Evolutionary conservation across 2,888 invertebrate species (phyloP), one percentile per base, ranked within the genome.

Genomic region (Pharmacophagus antenor): DNA sequence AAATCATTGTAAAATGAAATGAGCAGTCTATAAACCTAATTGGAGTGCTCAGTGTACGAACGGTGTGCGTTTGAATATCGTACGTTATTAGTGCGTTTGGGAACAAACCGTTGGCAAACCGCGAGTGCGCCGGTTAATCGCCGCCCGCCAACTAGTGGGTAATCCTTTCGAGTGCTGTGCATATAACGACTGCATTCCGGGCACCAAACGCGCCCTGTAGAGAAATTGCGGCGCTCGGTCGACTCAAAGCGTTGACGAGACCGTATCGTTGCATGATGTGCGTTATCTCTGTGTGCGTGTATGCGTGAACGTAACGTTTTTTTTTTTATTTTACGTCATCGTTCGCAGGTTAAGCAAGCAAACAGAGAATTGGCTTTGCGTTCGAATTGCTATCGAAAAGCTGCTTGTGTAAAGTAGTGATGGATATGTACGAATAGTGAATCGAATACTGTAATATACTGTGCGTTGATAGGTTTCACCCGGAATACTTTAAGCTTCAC

Each of bases 141-240:
- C 77, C 77, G 79, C 81, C 82, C 79, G 62, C 70, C 66, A 83
- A 85, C 84, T 80, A 84, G 81, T 77, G 79, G 81, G 85, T 87
- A 87, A 88, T 87, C 88, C 87, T 82, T 80, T 83, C 80, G 81
- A 86, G 85, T 83, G 81, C 78, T 79, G 83, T 81, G 84, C 83
- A 84, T 84, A 85, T 82, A 87, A 84, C 83, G 78, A 82, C 69
- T 70, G 68, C 79, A 70, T 68, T 84, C 81, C 84, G 80, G 74
- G 72, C 72, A 71, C 72, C 74, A 71, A 71, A 74, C 72, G 72
- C 62, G 62, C 44, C 48, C 70, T 69, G 73, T 71, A 76, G 74
- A 76, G 79, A 80, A 84, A 85, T 82, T 84, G 84, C 84, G 73
- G 80, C 78, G 76, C 79, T 80, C 82, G 74, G 72, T 68, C 73